Evolutionary conservation across 2,797 vertebrate genomes (phyloP).

Genomic region (Aeoliscus strigatus): DNA sequence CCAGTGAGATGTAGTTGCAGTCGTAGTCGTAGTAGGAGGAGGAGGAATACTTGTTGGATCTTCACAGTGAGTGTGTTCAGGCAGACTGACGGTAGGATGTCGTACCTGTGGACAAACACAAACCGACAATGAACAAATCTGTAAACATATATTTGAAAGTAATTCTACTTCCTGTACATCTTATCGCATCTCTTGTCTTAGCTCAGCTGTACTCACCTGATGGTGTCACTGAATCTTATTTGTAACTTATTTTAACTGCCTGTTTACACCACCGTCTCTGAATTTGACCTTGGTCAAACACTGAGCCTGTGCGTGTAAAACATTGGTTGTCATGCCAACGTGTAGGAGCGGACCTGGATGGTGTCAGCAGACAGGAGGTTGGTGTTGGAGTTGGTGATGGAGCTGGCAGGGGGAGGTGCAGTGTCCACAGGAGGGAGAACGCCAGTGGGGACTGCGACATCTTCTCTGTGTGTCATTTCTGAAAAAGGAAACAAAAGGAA

Average conservation of each 20-base stretch:
- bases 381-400: constrained; percentile 48
- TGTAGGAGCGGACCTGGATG: constrained; percentile 38
- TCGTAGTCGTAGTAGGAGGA: constrained; percentile 1
- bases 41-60: constrained; percentile 7
- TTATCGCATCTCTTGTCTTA: too few relatives aligned
- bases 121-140: constrained; percentile 3
- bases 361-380: constrained; percentile 24
- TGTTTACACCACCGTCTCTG: too few relatives aligned
- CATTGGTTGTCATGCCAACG: constrained; percentile 3
- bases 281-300: too few relatives aligned
- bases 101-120: constrained; percentile 49
- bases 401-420: constrained; percentile 72
- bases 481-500: constrained; percentile 46
- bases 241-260: too few relatives aligned
- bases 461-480: constrained; percentile 82
- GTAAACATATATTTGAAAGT: not conserved
- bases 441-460: constrained; percentile 71
- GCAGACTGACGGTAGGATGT: constrained; percentile 37
- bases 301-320: too few relatives aligned
- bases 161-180: too few relatives aligned
- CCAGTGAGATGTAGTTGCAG: constrained; percentile 20
- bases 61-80: constrained; percentile 37
- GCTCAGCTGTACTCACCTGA: too few relatives aligned
- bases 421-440: constrained; percentile 72
- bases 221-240: too few relatives aligned